Base-by-base conservation (phyloP, 2,113 vertebrate genomes). In the Tychaedon coryphoeus region DNA sequence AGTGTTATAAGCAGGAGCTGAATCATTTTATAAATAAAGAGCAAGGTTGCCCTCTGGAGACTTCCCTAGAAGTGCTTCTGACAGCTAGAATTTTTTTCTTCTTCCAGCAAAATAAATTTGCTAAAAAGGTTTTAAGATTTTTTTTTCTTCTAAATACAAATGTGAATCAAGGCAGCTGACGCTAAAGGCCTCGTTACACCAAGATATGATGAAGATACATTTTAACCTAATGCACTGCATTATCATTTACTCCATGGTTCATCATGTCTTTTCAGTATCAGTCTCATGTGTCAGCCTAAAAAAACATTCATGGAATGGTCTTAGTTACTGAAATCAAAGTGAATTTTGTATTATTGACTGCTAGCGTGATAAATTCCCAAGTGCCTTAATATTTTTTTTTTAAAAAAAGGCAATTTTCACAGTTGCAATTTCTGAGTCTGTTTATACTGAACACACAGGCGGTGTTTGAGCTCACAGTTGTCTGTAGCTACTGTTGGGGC, bases 21-120 rank as follows among this genome's bases (percentile, higher is more conserved):
- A 94, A 78, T 82, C 0, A 50, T 43, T 93, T 87, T 66, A 25
- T 42, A 90, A 91, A 77, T 1, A 23, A 94, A 94, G 95, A 93
- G 64, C 93, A 95, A 94, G 88, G 77, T 81, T 95, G 96, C 95
- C 96, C 93, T 80, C 96, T 97, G 94, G 93, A 82, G 97, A 90
- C 58, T 91, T 38, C 33, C 54, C 19, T 19, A 38, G 50, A 66
- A 77, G 48, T 33, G 45, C 65, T 71, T 67, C 54, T 2, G 7
- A 48, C 28, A 58, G 12, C 19, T 31, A 15, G 10, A 18, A 29
- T 14, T 10, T 73, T 61, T 76, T 40, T 42, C 29, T 76, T 64
- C 7, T 54, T 51, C 6, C 28, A 62, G 38, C 5, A 80, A 82
- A 86, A 53, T 14, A 45, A 71, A 23, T 38, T 75, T 72, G 38